Conservation (phyloP, 2,888 invertebrate genomes). For the Acanthoscelides obtectus region DNA sequence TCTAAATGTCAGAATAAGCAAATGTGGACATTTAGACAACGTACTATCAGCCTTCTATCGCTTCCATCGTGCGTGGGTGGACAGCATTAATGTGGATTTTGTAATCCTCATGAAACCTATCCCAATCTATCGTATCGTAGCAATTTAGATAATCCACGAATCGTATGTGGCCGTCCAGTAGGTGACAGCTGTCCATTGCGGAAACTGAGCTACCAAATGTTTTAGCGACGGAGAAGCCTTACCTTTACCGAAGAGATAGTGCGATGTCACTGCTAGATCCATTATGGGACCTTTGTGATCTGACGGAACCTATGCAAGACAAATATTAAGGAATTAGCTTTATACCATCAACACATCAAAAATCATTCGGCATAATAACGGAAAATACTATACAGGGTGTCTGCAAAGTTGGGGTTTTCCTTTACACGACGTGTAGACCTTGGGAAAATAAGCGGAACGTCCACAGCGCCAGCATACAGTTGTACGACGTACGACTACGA, state of each 20-base stretch:
- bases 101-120: background rate
- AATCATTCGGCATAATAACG: too few species aligned
- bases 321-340: constrained; percentile 14
- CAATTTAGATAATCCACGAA: constrained; percentile 45
- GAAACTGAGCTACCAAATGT: constrained; percentile 56
- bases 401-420: too few species aligned
- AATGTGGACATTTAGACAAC: too few species aligned
- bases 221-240: constrained; percentile 52
- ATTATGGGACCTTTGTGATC: constrained; percentile 47
- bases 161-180: constrained; percentile 69
- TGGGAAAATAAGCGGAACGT: too few species aligned
- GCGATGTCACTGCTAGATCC: constrained; percentile 58
- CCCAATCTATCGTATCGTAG: background rate
- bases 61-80: too few species aligned
- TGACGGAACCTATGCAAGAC: constrained; percentile 40
- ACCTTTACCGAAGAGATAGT: constrained; percentile 54
- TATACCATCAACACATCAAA: background rate
- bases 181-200: constrained; percentile 60
- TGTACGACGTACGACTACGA: too few species aligned
- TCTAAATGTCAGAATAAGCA: too few species aligned
- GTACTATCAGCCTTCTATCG: too few species aligned
- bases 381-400: too few species aligned
- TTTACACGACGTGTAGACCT: too few species aligned
- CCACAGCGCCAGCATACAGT: too few species aligned
- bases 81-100: background rate